A percentile compares a stretch with the other conserved stretches of the same genome.
Evolutionary conservation across 2,797 vertebrate species (phyloP).

Genomic region (Neosilurus hyrtlii): DNA sequence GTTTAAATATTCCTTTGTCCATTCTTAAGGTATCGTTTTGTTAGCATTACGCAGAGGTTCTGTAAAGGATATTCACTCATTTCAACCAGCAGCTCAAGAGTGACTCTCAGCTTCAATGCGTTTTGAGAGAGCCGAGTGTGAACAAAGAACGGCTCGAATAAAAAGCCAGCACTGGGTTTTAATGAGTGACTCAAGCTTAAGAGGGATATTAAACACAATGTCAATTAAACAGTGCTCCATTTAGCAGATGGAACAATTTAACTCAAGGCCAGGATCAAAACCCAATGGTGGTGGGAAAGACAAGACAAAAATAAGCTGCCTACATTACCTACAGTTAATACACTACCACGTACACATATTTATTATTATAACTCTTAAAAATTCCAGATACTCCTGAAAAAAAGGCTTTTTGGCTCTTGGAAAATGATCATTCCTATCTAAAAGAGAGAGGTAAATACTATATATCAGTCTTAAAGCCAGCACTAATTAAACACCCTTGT

Average conservation of each 20-base stretch:
- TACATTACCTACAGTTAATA: neutral
- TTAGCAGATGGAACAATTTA: conserved; percentile 35
- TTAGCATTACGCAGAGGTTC: neutral
- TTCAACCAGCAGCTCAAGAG: neutral
- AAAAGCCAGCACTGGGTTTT: conserved; percentile 10
- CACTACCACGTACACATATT: neutral
- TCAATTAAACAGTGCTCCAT: conserved; percentile 38
- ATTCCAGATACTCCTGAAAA: neutral
- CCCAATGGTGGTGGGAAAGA: conserved; percentile 1
- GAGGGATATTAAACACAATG: conserved; percentile 26
- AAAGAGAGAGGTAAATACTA: neutral
- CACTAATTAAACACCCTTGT: neutral
- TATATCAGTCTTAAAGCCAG: neutral
- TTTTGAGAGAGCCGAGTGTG: neutral
- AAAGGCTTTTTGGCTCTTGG: neutral
- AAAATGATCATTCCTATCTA: neutral
- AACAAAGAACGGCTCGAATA: conserved; percentile 9
- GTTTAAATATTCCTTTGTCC: neutral
- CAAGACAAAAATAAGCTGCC: neutral
- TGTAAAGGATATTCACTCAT: neutral
- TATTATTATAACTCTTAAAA: neutral
- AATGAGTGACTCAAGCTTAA: conserved; percentile 28
- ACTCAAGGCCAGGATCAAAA: conserved; percentile 22
- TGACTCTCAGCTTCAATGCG: conserved; percentile 4
- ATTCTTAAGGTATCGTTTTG: neutral